Conservation (phyloP, 2,113 vertebrate genomes). For the Syrrhaptes paradoxus region DNA sequence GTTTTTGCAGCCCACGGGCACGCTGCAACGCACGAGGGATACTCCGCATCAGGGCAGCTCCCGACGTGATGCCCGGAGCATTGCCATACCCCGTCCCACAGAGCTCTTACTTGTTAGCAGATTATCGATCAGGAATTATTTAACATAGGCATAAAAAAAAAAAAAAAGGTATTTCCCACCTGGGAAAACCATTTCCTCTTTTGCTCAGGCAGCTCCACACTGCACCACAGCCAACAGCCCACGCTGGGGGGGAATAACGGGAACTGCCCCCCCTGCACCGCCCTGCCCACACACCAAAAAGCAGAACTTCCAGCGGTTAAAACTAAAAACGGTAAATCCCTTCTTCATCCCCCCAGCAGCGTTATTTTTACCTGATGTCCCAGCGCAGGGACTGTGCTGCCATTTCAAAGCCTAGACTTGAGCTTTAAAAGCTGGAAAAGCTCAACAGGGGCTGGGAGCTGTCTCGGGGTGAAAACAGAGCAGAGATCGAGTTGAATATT, state of each 20-base stretch:
- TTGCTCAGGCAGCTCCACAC: not conserved
- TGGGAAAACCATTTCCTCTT: not conserved
- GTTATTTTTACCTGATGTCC: not conserved
- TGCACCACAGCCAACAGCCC: not conserved
- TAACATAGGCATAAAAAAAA: not conserved
- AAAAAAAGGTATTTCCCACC: not conserved
- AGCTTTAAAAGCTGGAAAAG: constrained; percentile 6
- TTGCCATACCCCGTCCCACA: accelerated
- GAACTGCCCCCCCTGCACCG: not conserved
- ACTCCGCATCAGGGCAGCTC: not conserved
- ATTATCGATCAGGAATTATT: not conserved
- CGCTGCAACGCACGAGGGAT: accelerated
- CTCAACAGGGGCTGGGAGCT: not conserved
- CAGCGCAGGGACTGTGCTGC: not conserved
- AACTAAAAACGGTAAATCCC: constrained; percentile 13
- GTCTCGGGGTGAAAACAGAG: not conserved
- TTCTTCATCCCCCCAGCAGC: not conserved
- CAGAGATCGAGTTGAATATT: not conserved
- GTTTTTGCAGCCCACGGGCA: not conserved
- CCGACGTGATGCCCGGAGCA: accelerated
- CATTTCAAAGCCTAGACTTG: constrained; percentile 14
- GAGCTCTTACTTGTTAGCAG: not conserved
- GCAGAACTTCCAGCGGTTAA: constrained; percentile 20
- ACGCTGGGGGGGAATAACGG: not conserved
- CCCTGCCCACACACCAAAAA: not conserved